Evolutionary conservation across 2,113 vertebrate species (phyloP), one percentile per base, ranked within the genome.

Genomic region (Crotalus tigris): DNA sequence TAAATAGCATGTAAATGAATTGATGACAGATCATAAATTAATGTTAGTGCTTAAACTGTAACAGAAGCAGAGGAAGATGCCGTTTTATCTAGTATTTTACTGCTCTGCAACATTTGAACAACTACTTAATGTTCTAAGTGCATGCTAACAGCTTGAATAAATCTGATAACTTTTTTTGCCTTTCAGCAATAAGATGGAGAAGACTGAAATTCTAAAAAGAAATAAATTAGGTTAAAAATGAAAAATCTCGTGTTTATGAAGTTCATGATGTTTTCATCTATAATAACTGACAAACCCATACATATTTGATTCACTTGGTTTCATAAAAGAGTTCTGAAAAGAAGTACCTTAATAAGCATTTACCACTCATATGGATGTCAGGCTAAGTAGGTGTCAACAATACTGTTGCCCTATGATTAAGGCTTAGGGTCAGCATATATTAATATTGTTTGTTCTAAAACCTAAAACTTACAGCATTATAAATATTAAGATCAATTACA

Each of bases 1-100:
- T 98, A 99, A 99, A 98, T 5, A 98, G 98, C 98, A 98, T 99
- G 98, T 98, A 99, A 98, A 99, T 99, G 98, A 99, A 98, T 97
- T 97, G 96, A 98, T 98, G 97, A 97, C 97, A 98, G 97, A 97
- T 97, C 97, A 98, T 99, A 99, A 99, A 99, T 99, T 99, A 98
- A 98, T 98, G 99, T 99, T 98, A 99, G 98, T 98, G 98, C 97
- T 98, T 97, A 98, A 97, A 96, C 97, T 98, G 96, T 97, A 98
- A 98, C 97, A 96, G 97, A 97, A 96, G 97, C 95, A 97, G 97
- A 98, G 97, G 96, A 97, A 98, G 97, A 98, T 97, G 96, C 97
- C 97, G 97, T 96, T 97, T 98, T 97, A 98, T 98, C 95, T 95
- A 95, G 94, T 97, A 97, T 97, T 98, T 98, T 97, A 98, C 95